Evolutionary conservation across 2,113 vertebrate genomes (phyloP).

Genomic region (Empidonax alnorum): DNA sequence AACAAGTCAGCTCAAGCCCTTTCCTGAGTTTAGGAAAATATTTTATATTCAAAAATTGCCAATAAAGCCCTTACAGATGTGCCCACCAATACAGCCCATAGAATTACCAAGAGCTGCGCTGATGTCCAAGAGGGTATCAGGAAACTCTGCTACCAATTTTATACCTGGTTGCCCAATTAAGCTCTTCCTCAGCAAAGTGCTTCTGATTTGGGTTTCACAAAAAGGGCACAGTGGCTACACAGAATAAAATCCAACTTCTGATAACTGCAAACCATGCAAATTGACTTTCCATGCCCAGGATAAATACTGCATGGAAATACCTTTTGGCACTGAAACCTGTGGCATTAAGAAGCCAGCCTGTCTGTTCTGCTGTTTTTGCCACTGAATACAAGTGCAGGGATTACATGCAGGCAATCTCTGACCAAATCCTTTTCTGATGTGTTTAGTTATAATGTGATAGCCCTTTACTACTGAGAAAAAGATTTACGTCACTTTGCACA

Average conservation of each 20-base stretch:
- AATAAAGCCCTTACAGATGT: neutral
- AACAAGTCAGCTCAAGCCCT: neutral
- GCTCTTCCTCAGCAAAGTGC: neutral
- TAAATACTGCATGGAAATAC: neutral
- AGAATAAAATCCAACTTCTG: neutral
- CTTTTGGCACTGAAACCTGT: neutral
- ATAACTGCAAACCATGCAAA: neutral
- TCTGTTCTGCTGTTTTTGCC: neutral
- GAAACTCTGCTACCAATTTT: neutral
- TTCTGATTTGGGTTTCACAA: neutral
- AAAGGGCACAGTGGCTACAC: neutral
- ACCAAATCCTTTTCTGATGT: constrained; percentile 28
- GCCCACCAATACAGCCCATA: rapidly evolving
- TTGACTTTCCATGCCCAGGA: neutral
- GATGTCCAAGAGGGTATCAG: rapidly evolving
- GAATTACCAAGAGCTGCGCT: rapidly evolving
- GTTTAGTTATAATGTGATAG: neutral
- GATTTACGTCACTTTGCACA: neutral
- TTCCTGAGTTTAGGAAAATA: neutral
- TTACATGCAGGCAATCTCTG: constrained; percentile 26
- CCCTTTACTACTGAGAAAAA: neutral
- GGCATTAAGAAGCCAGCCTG: neutral
- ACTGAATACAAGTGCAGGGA: neutral
- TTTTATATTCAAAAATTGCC: neutral
- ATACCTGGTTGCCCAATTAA: neutral